A percentile compares a stretch with the other conserved stretches of the same genome.
phyloP scores from a whole-genome alignment of 2,888 invertebrate genomes.

The Sarcophaga subvicina region DNA sequence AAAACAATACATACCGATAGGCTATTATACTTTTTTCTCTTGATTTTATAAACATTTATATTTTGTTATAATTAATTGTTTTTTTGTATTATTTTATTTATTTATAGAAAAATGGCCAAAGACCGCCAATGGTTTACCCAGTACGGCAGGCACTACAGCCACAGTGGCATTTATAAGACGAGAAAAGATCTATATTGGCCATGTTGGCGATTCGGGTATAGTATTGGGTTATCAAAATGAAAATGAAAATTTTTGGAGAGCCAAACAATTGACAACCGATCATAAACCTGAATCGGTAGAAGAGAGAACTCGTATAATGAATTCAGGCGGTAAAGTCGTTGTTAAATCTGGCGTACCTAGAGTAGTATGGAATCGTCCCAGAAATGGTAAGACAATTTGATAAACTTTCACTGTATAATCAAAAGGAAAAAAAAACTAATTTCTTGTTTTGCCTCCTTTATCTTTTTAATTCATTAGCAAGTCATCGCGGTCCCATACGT shows the following conservation, averaged over 20 bases:
- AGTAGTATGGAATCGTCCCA: conserved; percentile 98
- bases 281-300: conserved; percentile 96
- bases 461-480: conserved; percentile 61
- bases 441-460: background rate
- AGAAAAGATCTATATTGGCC: conserved; percentile 97
- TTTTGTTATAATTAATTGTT: background rate
- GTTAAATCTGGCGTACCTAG: conserved; percentile 93
- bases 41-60: background rate
- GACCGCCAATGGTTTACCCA: conserved; percentile 96
- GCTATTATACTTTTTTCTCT: no score
- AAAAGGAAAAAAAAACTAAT: background rate
- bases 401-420: background rate
- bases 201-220: conserved; percentile 99
- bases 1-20: no score
- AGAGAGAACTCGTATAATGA: conserved; percentile 92
- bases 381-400: conserved; percentile 83
- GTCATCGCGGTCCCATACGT: conserved; percentile 89
- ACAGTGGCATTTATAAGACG: conserved; percentile 96
- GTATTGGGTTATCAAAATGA: conserved; percentile 92
- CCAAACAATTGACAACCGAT: conserved; percentile 92
- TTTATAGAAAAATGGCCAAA: conserved; percentile 95
- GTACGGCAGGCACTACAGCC: conserved; percentile 98
- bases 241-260: conserved; percentile 88
- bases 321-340: conserved; percentile 90
- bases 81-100: background rate